Evolutionary conservation across 2,888 invertebrate genomes (phyloP).

Genomic region (Eucera pruinosa): DNA sequence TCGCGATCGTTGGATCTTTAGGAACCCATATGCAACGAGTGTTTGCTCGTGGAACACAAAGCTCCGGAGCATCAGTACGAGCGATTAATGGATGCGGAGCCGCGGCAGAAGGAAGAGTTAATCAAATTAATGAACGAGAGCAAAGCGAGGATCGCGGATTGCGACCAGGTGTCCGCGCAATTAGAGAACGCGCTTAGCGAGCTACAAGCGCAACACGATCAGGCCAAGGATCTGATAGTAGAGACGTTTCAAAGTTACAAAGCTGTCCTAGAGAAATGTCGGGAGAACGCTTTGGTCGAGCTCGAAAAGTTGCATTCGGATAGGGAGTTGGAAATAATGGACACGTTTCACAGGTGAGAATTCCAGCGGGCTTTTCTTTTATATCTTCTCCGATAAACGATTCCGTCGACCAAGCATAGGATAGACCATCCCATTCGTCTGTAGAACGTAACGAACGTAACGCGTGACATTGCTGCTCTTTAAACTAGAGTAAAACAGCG

Average conservation of each 20-base stretch:
- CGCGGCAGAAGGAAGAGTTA: slow-evolving; percentile 91
- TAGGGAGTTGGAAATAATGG: slow-evolving; percentile 95
- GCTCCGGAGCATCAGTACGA: slow-evolving; percentile 93
- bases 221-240: slow-evolving; percentile 92
- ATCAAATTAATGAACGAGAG: slow-evolving; percentile 90
- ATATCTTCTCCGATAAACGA: too few species aligned
- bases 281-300: slow-evolving; percentile 90
- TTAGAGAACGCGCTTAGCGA: slow-evolving; percentile 93
- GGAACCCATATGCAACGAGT: slow-evolving; percentile 94
- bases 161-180: slow-evolving; percentile 90
- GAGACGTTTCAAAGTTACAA: slow-evolving; percentile 93
- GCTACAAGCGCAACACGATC: slow-evolving; percentile 93
- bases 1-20: too few species aligned
- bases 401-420: too few species aligned
- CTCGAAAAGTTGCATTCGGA: slow-evolving; percentile 92
- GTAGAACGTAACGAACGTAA: too few species aligned
- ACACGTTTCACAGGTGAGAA: slow-evolving; percentile 88
- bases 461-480: too few species aligned
- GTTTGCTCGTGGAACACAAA: slow-evolving; percentile 93
- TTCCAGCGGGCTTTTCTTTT: too few species aligned
- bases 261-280: slow-evolving; percentile 91
- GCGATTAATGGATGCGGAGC: slow-evolving; percentile 91
- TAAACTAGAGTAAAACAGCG: too few species aligned
- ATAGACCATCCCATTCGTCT: too few species aligned
- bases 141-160: slow-evolving; percentile 90